phyloP scores from a whole-genome alignment of 2,797 vertebrate genomes.

The Sebastes kiyomatsui region DNA sequence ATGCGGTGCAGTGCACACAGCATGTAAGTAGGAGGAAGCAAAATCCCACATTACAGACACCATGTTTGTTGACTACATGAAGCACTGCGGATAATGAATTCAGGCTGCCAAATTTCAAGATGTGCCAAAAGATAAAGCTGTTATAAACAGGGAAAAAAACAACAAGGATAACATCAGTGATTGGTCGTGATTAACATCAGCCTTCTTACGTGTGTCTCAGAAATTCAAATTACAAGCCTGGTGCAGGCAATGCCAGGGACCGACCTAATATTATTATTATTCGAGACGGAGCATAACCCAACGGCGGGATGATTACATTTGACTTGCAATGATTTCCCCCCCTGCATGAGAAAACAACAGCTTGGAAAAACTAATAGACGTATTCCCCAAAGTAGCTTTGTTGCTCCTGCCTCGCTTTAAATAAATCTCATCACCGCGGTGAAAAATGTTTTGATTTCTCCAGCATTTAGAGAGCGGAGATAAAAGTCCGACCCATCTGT shows the following conservation, averaged over 20 bases:
- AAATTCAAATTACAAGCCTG: slow-evolving; percentile 74
- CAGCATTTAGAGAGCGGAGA: slow-evolving; percentile 66
- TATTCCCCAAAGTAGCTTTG: slow-evolving; percentile 74
- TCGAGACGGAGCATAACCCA: slow-evolving; percentile 75
- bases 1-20: slow-evolving; percentile 46
- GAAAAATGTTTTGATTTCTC: slow-evolving; percentile 77
- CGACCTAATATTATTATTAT: slow-evolving; percentile 80
- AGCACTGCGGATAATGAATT: slow-evolving; percentile 70
- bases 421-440: slow-evolving; percentile 70
- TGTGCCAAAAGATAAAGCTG: slow-evolving; percentile 71
- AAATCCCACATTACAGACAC: slow-evolving; percentile 59
- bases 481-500: slow-evolving; percentile 78
- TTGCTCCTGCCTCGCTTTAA: slow-evolving; percentile 65
- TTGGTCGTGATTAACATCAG: slow-evolving; percentile 78
- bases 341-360: slow-evolving; percentile 73
- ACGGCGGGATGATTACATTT: slow-evolving; percentile 82
- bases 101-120: slow-evolving; percentile 68
- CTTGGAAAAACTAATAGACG: slow-evolving; percentile 75
- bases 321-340: slow-evolving; percentile 79
- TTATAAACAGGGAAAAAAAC: slow-evolving; percentile 60
- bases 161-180: slow-evolving; percentile 66
- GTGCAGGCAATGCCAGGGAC: slow-evolving; percentile 67
- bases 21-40: slow-evolving; percentile 60
- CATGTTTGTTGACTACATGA: slow-evolving; percentile 68
- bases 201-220: slow-evolving; percentile 65